These are phyloP conservation scores for Passer domesticus DNA, from an alignment of 2,113 vertebrate genomes.

Conservation along the genomic window DNA sequence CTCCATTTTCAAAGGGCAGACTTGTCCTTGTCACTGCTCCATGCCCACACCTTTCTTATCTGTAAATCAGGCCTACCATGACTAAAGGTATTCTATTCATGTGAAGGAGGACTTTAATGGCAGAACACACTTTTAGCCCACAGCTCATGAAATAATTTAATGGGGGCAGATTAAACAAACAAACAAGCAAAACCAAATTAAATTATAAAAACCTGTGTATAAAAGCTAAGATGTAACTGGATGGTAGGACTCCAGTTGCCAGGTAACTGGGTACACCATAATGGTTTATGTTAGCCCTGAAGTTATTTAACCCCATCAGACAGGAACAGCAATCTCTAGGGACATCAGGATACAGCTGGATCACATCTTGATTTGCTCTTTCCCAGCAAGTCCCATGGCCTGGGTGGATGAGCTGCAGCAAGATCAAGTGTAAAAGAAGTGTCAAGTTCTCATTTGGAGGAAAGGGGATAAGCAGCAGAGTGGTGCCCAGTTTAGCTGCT, in stretches of 20 bases:
- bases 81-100: not conserved
- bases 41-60: not conserved
- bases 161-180: not conserved
- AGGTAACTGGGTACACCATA: not conserved
- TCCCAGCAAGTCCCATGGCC: not conserved
- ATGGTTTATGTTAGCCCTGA: not conserved
- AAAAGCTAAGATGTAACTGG: not conserved
- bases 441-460: not conserved
- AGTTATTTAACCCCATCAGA: not conserved
- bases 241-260: not conserved
- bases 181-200: not conserved
- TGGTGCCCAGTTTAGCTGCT: not conserved
- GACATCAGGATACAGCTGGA: not conserved
- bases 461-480: not conserved
- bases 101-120: not conserved
- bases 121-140: not conserved
- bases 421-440: not conserved
- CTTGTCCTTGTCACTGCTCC: not conserved
- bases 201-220: not conserved
- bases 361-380: not conserved
- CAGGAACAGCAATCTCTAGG: not conserved
- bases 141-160: not conserved
- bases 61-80: not conserved
- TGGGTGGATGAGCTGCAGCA: not conserved
- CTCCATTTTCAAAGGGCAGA: not conserved